phyloP scores from a whole-genome alignment of 2,797 vertebrate genomes.

The Microctenopoma steveboyesi region DNA sequence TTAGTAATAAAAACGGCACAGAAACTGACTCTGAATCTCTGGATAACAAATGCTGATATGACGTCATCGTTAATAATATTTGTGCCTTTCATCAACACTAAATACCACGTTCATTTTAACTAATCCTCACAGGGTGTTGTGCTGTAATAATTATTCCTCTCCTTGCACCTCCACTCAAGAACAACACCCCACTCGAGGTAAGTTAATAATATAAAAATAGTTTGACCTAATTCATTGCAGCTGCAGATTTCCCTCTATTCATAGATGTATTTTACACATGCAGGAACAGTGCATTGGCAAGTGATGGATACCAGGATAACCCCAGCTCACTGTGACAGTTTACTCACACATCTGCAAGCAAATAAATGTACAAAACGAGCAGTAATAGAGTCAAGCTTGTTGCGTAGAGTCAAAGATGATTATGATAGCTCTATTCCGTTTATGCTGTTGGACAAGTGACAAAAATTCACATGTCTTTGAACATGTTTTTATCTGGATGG shows the following conservation, averaged over 20 bases:
- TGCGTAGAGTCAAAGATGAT: not conserved
- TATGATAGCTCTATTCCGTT: slow-evolving; percentile 3
- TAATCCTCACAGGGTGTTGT: not conserved
- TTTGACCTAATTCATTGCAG: slow-evolving; percentile 50
- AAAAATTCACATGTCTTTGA: slow-evolving; percentile 10
- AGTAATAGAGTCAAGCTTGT: not conserved
- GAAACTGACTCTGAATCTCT: not conserved
- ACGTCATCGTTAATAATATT: not conserved
- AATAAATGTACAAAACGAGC: slow-evolving; percentile 21
- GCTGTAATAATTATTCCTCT: not conserved
- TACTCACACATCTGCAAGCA: slow-evolving; percentile 24
- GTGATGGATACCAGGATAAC: slow-evolving; percentile 15
- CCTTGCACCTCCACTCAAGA: not conserved
- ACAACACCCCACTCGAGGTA: slow-evolving; percentile 18
- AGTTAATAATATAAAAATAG: slow-evolving; percentile 44
- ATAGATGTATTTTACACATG: slow-evolving; percentile 19
- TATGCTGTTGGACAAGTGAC: slow-evolving; percentile 21
- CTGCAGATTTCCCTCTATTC: slow-evolving; percentile 43
- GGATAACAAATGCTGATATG: not conserved
- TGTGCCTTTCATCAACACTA: not conserved
- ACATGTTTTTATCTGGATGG: slow-evolving; percentile 30
- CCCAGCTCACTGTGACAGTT: slow-evolving; percentile 6
- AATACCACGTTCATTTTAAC: not conserved
- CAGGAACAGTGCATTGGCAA: slow-evolving; percentile 12
- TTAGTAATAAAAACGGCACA: slow-evolving; percentile 15